These are phyloP conservation scores for Drosophila ohnishii DNA, from an alignment of 1,140 invertebrate genomes.

Conservation along the genomic window DNA sequence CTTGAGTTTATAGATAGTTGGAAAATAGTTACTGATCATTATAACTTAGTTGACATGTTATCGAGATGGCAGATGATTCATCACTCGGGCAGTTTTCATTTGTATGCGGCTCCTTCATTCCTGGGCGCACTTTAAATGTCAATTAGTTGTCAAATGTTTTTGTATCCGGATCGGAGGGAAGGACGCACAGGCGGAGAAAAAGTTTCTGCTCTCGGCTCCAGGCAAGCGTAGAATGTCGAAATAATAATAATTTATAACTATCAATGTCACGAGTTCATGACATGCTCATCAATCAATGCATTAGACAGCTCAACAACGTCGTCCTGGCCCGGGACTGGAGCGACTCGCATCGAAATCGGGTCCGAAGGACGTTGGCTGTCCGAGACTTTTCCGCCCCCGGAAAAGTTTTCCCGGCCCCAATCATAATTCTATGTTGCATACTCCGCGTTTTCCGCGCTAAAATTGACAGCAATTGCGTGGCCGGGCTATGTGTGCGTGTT, in stretches of 20 bases:
- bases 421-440: constrained; percentile 72
- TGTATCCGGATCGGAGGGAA: constrained; percentile 14
- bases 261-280: constrained; percentile 81
- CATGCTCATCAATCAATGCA: constrained; percentile 79
- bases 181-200: constrained; percentile 22
- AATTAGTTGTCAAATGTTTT: constrained; percentile 76
- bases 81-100: constrained; percentile 38
- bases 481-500: constrained; percentile 17
- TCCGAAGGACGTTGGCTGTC: constrained; percentile 35
- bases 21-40: background rate
- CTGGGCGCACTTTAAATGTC: constrained; percentile 69
- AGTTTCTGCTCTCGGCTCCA: constrained; percentile 44
- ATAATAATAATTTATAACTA: constrained; percentile 82
- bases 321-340: constrained; percentile 6
- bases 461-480: constrained; percentile 74
- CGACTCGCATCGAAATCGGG: constrained; percentile 24
- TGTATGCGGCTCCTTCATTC: constrained; percentile 14
- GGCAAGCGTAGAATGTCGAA: constrained; percentile 68
- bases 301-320: constrained; percentile 66
- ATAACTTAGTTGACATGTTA: background rate
- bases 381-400: constrained; percentile 41
- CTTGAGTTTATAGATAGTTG: background rate
- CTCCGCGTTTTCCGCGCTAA: constrained; percentile 51
- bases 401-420: constrained; percentile 39
- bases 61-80: constrained; percentile 31